Evolutionary conservation across 2,113 vertebrate species (phyloP).

Genomic region (Leucopsar rothschildi): DNA sequence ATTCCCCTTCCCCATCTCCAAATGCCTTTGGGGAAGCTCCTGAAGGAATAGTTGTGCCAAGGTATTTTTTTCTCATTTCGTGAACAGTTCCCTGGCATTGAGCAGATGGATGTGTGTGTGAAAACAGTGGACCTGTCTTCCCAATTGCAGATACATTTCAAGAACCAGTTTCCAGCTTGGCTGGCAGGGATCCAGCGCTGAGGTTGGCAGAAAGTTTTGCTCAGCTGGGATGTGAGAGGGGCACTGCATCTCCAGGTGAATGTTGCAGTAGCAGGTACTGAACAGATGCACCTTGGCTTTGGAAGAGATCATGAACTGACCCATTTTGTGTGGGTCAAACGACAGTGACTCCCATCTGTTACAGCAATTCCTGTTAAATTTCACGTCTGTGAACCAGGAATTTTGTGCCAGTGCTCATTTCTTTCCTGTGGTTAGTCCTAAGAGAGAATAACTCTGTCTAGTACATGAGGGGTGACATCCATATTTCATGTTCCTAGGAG

Average conservation of each 20-base stretch:
- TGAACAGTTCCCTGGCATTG: background rate
- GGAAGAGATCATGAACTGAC: background rate
- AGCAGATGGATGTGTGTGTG: background rate
- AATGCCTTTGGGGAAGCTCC: background rate
- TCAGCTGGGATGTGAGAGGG: background rate
- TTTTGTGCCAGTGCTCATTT: background rate
- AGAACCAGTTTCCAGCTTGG: background rate
- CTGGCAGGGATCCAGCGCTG: background rate
- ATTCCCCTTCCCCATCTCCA: background rate
- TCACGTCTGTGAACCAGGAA: background rate
- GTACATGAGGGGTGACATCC: background rate
- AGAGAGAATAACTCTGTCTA: background rate
- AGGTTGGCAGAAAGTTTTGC: background rate
- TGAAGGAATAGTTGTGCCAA: background rate
- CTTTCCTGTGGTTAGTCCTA: background rate
- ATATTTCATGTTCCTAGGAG: background rate
- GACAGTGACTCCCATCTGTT: background rate
- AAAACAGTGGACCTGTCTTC: background rate
- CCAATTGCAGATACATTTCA: background rate
- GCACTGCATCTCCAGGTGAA: background rate
- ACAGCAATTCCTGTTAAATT: background rate
- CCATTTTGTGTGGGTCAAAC: background rate
- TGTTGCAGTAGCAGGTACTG: rapidly evolving
- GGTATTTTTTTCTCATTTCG: background rate
- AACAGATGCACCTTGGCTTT: background rate